Evolutionary conservation across 2,797 vertebrate species (phyloP).

Genomic region (Mormyrus proboscirostris): DNA sequence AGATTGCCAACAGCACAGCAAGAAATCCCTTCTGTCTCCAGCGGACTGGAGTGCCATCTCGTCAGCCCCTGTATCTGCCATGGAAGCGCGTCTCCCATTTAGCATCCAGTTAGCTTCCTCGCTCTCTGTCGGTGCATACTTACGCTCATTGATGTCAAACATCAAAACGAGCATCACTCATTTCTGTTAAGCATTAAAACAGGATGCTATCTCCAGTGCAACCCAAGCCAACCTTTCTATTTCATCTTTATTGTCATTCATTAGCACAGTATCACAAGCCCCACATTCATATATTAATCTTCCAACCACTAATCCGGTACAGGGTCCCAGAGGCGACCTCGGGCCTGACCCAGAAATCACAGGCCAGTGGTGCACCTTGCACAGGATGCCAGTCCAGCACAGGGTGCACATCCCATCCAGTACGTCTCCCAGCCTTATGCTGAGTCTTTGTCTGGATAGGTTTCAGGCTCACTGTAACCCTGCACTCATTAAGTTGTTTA

Average conservation of each 20-base stretch:
- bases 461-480: not conserved
- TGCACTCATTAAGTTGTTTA: not conserved
- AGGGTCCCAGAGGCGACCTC: not conserved
- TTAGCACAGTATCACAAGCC: not conserved
- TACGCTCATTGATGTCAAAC: not conserved
- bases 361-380: not conserved
- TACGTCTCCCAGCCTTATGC: not conserved
- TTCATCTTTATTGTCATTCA: not conserved
- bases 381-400: not conserved
- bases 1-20: not conserved
- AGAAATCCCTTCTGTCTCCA: not conserved
- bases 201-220: not conserved
- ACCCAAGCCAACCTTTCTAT: not conserved
- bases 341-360: not conserved
- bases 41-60: not conserved
- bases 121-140: not conserved
- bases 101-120: not conserved
- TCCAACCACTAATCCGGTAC: not conserved
- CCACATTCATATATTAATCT: not conserved
- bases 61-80: not conserved
- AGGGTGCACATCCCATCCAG: not conserved
- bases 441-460: not conserved
- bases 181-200: not conserved
- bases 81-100: not conserved
- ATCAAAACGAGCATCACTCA: not conserved